These are phyloP conservation scores for Lutjanus argentimaculatus DNA, from an alignment of 2,797 vertebrate species.

Conservation along the genomic window DNA sequence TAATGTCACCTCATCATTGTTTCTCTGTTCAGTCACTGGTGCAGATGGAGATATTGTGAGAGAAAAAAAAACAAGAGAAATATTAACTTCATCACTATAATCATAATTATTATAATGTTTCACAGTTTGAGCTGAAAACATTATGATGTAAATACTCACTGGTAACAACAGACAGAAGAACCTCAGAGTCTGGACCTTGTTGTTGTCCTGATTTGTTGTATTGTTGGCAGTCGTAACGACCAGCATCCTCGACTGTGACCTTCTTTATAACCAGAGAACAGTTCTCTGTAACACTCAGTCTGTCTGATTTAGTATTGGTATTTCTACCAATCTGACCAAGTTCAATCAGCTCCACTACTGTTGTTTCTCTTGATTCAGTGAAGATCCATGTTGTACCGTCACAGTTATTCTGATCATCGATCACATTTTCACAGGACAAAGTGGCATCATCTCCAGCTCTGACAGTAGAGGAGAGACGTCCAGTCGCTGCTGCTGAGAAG, in stretches of 20 bases:
- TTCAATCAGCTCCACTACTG: neutral
- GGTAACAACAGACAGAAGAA: neutral
- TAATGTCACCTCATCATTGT: too few species aligned
- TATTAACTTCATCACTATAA: too few species aligned
- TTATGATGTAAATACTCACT: neutral
- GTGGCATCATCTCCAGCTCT: neutral
- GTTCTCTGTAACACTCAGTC: neutral
- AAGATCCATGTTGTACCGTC: neutral
- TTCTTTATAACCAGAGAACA: constrained; percentile 10
- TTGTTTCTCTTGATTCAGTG: neutral
- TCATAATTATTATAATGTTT: too few species aligned
- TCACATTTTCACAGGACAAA: neutral
- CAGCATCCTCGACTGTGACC: neutral
- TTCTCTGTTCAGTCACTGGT: too few species aligned
- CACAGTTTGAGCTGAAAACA: too few species aligned
- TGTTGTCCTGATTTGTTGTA: neutral
- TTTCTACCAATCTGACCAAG: neutral
- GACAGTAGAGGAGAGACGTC: neutral
- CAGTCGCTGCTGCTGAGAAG: neutral
- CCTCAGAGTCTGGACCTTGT: neutral
- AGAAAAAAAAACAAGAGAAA: too few species aligned
- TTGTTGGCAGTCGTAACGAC: neutral
- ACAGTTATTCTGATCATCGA: neutral
- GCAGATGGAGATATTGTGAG: too few species aligned
- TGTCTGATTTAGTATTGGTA: neutral